Evolutionary conservation across 1,140 invertebrate species (phyloP), one percentile per base, ranked within the genome.

Genomic region (Zophobas morio): DNA sequence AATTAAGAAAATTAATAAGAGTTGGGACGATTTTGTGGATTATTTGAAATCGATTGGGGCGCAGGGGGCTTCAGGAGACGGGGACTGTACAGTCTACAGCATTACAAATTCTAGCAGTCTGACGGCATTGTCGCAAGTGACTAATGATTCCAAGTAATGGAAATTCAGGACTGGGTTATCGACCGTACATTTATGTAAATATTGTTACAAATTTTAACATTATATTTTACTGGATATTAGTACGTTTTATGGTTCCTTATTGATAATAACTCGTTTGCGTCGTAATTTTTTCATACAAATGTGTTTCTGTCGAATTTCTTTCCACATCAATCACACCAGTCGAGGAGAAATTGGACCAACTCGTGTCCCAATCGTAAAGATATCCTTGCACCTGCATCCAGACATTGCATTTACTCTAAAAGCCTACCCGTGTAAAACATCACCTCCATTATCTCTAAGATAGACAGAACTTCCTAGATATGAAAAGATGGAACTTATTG

Each of bases 1-100:
- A 77, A 77, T 78, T 35, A 75, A 77, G 46, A 81, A 80, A 70
- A 81, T 81, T 76, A 74, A 74, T 8, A 77, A 76, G 34, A 79
- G 77, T 39, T 81, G 81, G 81, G 75, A 81, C n/a, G 76, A 74
- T 70, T 81, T 81, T 54, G 75, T 81, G 47, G 76, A 78, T 6
- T 81, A 81, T 78, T 73, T 81, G 40, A 76, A 72, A 47, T 76
- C 71, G 42, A 76, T 77, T 34, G 79, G 79, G 34, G 60, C 32
- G 47, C 20, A 73, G 20, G 53, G 39, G 32, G 40, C 5, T 2
- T 70, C 20, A 42, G 70, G 40, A 20, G 72, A 60, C 5, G 70
- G 35, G 20, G 39, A 42, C 36, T 40, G 49, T 40, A 66, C 73
- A 33, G 46, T 51, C 35, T 75, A 37, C 54, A 75, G 60, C 34